These are phyloP conservation scores for Augochlora pura DNA, from an alignment of 1,140 invertebrate genomes.

Conservation along the genomic window DNA sequence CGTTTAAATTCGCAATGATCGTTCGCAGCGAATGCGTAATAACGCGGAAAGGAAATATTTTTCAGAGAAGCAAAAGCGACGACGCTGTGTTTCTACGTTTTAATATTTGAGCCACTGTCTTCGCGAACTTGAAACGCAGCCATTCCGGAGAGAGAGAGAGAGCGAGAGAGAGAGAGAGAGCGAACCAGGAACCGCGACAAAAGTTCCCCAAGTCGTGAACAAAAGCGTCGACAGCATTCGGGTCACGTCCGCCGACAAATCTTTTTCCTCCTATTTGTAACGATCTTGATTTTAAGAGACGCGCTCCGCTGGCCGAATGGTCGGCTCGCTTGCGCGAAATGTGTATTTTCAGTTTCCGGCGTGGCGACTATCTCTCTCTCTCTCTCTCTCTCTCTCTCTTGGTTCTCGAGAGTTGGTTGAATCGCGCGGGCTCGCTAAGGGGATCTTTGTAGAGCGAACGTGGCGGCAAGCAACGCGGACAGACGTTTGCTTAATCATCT, in stretches of 20 bases:
- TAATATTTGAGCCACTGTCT: constrained; percentile 62
- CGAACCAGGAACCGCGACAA: constrained; percentile 30
- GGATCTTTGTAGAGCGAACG: too few species aligned
- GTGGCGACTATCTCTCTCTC: too few species aligned
- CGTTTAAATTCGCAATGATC: too few species aligned
- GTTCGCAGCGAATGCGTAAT: too few species aligned
- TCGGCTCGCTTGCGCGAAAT: constrained; percentile 21
- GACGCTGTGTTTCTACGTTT: constrained; percentile 37
- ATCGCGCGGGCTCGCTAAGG: too few species aligned
- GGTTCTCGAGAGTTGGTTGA: too few species aligned
- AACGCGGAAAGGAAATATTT: too few species aligned
- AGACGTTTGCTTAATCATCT: too few species aligned
- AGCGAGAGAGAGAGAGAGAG: not conserved
- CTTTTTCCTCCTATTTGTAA: constrained; percentile 34
- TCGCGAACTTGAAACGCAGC: constrained; percentile 47
- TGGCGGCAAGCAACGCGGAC: too few species aligned
- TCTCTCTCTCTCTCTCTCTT: too few species aligned
- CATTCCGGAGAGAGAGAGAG: constrained; percentile 46
- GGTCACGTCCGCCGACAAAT: constrained; percentile 35
- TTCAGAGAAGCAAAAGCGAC: too few species aligned
- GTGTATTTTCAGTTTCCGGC: constrained; percentile 30
- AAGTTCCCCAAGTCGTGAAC: constrained; percentile 1
- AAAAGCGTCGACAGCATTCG: constrained; percentile 12
- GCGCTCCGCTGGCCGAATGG: not conserved
- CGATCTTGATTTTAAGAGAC: constrained; percentile 41